Evolutionary conservation across 2,797 vertebrate genomes (phyloP), one percentile per base, ranked within the genome.

Genomic region (Siniperca undulata): DNA sequence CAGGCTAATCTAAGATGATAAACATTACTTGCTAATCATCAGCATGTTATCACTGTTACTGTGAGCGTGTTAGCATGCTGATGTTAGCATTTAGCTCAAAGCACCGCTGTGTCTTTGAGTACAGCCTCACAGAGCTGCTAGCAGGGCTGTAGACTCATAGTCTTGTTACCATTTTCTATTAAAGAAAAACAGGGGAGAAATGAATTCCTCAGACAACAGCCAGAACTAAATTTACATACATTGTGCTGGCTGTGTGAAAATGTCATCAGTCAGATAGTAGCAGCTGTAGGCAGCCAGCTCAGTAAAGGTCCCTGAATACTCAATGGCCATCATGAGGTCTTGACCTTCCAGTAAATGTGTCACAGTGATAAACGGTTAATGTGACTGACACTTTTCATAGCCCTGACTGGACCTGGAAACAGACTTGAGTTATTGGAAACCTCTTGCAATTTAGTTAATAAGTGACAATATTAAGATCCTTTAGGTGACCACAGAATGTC

Each of bases 261-360:
- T 77, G 77, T 68, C 78, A 59, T 50, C 67, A 79, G 85, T 86
- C 86, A 82, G 74, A 82, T 30, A 59, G 79, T 3, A 69, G 82
- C 85, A 91, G 90, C 86, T 89, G 84, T 40, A 74, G 68, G 81
- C 68, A 62, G 84, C 53, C 61, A 19, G 77, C 61, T 86, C 80
- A 50, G 73, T 69, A 56, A 77, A 81, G 69, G 44, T 73, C 83
- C 70, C 85, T 83, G 85, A 90, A 85, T 66, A 59, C 76, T 92
- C 70, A 81, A 56, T 69, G 70, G 74, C 70, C 80, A 85, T 85
- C 77, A 84, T 27, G 74, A 83, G 91, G 93, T 87, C 87, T 52
- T 77, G 87, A 89, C 92, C 90, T 78, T 85, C 79, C 81, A 88
- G 79, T 91, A 89, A 91, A 92, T 76, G 74, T 89, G 90, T 92